phyloP scores from a whole-genome alignment of 1,140 invertebrate genomes.

The Trinorchestia longiramus region DNA sequence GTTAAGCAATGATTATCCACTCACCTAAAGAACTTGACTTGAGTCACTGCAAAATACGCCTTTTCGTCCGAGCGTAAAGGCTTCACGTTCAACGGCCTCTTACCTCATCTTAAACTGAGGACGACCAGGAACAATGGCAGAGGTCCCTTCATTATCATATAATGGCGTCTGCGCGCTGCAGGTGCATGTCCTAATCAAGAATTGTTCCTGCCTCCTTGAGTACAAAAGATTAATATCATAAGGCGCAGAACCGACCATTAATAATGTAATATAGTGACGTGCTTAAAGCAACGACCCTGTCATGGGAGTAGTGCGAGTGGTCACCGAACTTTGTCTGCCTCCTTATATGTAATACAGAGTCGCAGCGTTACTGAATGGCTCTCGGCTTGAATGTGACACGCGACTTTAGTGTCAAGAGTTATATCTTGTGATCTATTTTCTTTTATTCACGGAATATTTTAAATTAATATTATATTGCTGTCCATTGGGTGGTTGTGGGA shows the following conservation, averaged over 20 bases:
- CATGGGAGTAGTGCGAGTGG: not conserved
- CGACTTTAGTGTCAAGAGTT: not conserved
- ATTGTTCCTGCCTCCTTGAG: conserved; percentile 48
- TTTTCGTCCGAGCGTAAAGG: not conserved
- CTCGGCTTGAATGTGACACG: not conserved
- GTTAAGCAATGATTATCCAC: not conserved
- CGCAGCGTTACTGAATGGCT: not conserved
- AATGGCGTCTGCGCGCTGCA: conserved; percentile 53
- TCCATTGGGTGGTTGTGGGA: not conserved
- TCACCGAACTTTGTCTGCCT: not conserved
- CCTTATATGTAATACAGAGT: not conserved
- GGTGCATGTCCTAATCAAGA: conserved; percentile 51
- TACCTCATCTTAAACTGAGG: not conserved
- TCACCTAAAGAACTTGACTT: not conserved
- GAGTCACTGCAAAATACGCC: not conserved
- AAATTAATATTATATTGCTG: not conserved
- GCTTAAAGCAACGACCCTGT: not conserved
- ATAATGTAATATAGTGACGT: conserved; percentile 45
- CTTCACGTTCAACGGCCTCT: not conserved
- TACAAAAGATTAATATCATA: conserved; percentile 54
- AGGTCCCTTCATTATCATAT: conserved; percentile 51
- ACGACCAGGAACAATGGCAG: conserved; percentile 25
- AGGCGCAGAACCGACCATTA: conserved; percentile 27
- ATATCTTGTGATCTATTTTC: not conserved
- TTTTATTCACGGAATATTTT: not conserved